Evolutionary conservation across 2,113 vertebrate species (phyloP).

Genomic region (Actinemys pallida): DNA sequence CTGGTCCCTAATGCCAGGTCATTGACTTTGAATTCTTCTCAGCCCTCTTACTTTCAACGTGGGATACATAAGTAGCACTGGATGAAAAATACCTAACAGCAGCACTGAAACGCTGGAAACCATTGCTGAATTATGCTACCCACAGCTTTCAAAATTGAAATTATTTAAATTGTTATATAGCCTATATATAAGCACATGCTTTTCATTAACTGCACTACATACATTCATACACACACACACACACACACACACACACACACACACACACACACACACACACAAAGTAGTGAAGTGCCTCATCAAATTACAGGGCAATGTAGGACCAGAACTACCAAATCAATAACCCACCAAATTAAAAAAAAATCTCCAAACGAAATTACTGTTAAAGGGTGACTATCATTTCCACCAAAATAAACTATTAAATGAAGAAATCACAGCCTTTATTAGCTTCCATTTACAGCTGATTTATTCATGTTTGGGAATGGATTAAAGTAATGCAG

Average conservation of each 20-base stretch:
- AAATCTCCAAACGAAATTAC: constrained; percentile 23
- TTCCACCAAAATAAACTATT: constrained; percentile 45
- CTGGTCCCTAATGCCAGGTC: not conserved
- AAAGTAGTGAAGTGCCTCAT: not conserved
- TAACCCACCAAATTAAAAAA: constrained; percentile 42
- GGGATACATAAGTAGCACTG: accelerated
- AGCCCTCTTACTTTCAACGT: not conserved
- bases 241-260: not conserved
- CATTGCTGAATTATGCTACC: not conserved
- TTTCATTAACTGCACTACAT: not conserved
- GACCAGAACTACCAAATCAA: constrained; percentile 37
- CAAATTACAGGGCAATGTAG: not conserved
- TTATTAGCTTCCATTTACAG: constrained; percentile 43
- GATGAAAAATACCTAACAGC: not conserved
- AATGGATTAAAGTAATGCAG: not conserved
- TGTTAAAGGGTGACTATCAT: not conserved
- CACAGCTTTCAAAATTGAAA: not conserved
- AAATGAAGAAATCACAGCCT: constrained; percentile 10
- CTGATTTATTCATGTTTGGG: constrained; percentile 53
- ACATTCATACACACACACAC: not conserved
- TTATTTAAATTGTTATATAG: not conserved
- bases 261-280: not conserved
- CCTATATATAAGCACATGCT: not conserved
- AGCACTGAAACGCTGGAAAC: not conserved
- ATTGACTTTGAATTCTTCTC: not conserved